Base-by-base conservation (phyloP, 2,797 vertebrate species). In the Hydrophis major region DNA sequence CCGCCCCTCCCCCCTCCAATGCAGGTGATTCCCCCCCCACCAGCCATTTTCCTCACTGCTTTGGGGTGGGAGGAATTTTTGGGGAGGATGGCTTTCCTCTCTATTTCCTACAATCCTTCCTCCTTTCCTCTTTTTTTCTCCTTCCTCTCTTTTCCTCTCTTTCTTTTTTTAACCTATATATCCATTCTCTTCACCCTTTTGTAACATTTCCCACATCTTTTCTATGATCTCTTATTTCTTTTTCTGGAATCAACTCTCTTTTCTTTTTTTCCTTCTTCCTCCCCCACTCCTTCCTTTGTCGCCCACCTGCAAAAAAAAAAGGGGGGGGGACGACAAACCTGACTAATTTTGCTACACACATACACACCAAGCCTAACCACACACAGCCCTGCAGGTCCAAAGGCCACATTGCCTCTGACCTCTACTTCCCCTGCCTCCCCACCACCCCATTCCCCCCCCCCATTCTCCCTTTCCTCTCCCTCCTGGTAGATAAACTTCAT, bases 1-100 rank as follows among this genome's bases (percentile, higher is more conserved):
- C 16, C 32, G 20, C 18, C 69, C 32, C 69, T 78, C 16, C 18
- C 1, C 20, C 69, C 69, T 20, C 16, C n/a, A 74, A 37, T 74
- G n/a, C n/a, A 18, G n/a, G n/a, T n/a, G 3, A 16, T 1, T 0
- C 18, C 69, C 18, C 37, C 37, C 37, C 37, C 37, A 2, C 37
- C 37, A 1, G 32, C 69, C 32, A n/a, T 6, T 69, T 37, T 74
- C 14, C 2, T 37, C 16, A 1, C 32, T 78, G 69, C 18, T 78
- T 78, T 2, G 32, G 32, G 32, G 18, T 0, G 6, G 32, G 32
- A 1, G 13, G 63, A 12, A 32, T 74, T 74, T 74, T 74, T 20
- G 2, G 32, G 16, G 14, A 78, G 32, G 6, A 42, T 37, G 16
- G 18, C 18, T 74, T 37, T 37, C 6, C 32, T 37, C 69, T 74